Conservation (phyloP, 2,888 invertebrate genomes). For the Subacronicta megacephala region DNA sequence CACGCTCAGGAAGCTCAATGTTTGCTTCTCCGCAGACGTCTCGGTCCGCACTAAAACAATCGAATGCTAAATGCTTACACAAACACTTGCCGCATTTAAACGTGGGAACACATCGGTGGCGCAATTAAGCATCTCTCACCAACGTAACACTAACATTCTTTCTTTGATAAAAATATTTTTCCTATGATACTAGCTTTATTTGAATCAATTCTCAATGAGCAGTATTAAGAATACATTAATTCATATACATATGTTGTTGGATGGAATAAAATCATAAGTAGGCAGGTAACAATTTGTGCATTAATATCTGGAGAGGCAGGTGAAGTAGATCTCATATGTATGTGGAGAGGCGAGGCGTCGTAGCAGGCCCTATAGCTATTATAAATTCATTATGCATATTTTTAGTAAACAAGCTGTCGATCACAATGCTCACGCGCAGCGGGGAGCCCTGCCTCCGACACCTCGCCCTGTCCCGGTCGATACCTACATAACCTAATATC, state of each 20-base stretch:
- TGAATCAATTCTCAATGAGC: conserved; percentile 1
- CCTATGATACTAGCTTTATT: conserved; percentile 16
- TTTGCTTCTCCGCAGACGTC: conserved; percentile 84
- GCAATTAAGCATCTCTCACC: conserved; percentile 82
- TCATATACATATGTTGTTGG: neutral
- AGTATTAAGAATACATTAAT: too few species aligned
- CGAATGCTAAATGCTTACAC: conserved; percentile 87
- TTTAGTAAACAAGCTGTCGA: conserved; percentile 90
- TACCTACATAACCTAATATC: conserved; percentile 75
- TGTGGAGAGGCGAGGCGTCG: conserved; percentile 68
- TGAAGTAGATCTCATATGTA: conserved; percentile 62
- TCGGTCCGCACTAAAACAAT: conserved; percentile 88
- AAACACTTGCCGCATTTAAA: conserved; percentile 87
- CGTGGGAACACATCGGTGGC: conserved; percentile 86
- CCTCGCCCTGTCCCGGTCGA: conserved; percentile 72
- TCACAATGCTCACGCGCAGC: conserved; percentile 86
- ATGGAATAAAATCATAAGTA: conserved; percentile 6
- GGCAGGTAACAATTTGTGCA: conserved; percentile 29
- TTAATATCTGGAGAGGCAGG: conserved; percentile 59
- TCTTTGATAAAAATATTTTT: conserved; percentile 53
- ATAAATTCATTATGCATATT: conserved; percentile 90
- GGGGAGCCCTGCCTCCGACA: conserved; percentile 83
- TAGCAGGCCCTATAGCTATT: conserved; percentile 79
- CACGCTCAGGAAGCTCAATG: conserved; percentile 78
- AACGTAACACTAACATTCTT: conserved; percentile 70